Evolutionary conservation across 2,888 invertebrate species (phyloP).

Genomic region (Meteorus cinctellus): DNA sequence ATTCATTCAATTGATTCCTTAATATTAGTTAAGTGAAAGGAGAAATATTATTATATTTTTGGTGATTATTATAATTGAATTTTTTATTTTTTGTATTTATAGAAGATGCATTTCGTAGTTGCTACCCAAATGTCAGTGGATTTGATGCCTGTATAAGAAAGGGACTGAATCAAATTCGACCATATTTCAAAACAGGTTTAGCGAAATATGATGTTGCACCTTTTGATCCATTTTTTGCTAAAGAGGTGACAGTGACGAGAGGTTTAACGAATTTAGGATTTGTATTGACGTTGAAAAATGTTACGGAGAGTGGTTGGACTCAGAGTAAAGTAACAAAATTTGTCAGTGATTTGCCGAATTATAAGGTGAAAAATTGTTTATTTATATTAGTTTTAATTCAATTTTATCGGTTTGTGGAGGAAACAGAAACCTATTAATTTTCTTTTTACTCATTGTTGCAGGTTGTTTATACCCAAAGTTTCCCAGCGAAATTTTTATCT

Average conservation of each 20-base stretch:
- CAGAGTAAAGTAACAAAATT: constrained; percentile 85
- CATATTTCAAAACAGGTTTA: constrained; percentile 83
- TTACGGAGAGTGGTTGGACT: constrained; percentile 86
- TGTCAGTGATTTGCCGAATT: constrained; percentile 74
- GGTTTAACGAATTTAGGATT: constrained; percentile 81
- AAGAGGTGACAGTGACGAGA: constrained; percentile 79
- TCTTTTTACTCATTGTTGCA: constrained; percentile 42
- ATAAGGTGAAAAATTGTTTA: constrained; percentile 60
- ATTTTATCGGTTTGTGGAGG: neutral
- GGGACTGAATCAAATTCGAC: constrained; percentile 81
- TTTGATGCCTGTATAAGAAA: constrained; percentile 85
- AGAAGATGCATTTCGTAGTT: constrained; percentile 76
- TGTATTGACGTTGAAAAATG: constrained; percentile 81
- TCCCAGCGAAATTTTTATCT: constrained; percentile 85
- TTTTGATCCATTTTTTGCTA: constrained; percentile 86
- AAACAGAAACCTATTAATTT: constrained; percentile 4
- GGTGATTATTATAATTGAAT: no score
- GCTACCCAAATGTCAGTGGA: constrained; percentile 77
- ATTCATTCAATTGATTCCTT: no score
- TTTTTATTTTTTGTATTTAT: constrained; percentile 43
- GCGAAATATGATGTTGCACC: constrained; percentile 82
- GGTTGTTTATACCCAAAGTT: constrained; percentile 86
- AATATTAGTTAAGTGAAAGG: no score
- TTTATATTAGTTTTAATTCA: neutral
- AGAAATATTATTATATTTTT: neutral